Percentiles rank a stretch among this genome's conserved stretches.
These are phyloP conservation scores for Xiphias gladius DNA, from an alignment of 2,113 vertebrate genomes.

Conservation along the genomic window DNA sequence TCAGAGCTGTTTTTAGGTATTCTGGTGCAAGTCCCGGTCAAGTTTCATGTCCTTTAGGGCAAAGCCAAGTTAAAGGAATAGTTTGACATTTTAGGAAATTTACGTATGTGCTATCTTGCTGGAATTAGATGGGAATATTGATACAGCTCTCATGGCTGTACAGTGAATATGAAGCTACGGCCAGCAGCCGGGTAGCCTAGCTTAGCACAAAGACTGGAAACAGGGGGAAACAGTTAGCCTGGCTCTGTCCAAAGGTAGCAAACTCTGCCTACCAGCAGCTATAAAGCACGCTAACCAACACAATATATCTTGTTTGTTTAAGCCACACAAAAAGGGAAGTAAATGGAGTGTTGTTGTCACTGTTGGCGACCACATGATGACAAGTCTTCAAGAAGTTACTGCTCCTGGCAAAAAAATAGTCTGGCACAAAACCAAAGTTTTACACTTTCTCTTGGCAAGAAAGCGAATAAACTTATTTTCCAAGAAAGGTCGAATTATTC, in stretches of 20 bases:
- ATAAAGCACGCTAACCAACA: too few species aligned
- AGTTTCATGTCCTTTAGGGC: background rate
- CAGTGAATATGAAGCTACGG: background rate
- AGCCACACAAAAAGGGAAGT: too few species aligned
- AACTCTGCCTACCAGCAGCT: background rate
- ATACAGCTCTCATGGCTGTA: background rate
- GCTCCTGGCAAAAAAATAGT: background rate
- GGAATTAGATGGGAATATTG: background rate
- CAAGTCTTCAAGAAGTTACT: background rate
- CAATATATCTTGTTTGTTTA: too few species aligned
- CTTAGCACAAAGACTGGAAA: background rate
- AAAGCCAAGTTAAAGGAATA: constrained; percentile 7
- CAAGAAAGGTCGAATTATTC: too few species aligned
- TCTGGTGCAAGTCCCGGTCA: background rate
- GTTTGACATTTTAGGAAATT: constrained; percentile 10
- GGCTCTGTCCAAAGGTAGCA: background rate
- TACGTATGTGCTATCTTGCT: background rate
- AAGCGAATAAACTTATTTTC: background rate
- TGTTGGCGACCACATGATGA: too few species aligned
- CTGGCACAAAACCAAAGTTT: background rate
- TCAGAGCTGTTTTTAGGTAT: constrained; percentile 30
- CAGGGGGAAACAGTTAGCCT: background rate
- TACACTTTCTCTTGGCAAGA: background rate
- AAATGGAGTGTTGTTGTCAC: background rate
- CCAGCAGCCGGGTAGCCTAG: background rate